A percentile compares a stretch with the other conserved stretches of the same genome.
phyloP scores from a whole-genome alignment of 1,140 invertebrate species.

The Sipha flava region DNA sequence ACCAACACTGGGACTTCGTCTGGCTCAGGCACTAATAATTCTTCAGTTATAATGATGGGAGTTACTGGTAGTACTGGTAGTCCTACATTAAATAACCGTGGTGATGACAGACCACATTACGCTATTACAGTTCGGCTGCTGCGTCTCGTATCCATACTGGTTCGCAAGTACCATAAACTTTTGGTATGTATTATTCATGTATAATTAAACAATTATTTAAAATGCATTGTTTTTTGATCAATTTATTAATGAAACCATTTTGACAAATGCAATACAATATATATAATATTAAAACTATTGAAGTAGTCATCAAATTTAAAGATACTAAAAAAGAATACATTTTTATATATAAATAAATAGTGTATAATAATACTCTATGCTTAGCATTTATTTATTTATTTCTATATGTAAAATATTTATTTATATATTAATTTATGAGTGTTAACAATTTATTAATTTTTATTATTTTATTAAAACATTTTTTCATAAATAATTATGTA shows the following conservation, averaged over 20 bases:
- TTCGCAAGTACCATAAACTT: conserved; percentile 87
- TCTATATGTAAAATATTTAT: too few relatives aligned
- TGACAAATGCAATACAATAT: too few relatives aligned
- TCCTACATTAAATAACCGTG: conserved; percentile 53
- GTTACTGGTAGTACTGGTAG: conserved; percentile 44
- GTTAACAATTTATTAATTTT: conserved; percentile 6
- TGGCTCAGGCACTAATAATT: neutral
- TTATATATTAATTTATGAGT: neutral
- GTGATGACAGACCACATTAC: conserved; percentile 82
- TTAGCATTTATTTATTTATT: too few relatives aligned
- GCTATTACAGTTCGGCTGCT: conserved; percentile 92
- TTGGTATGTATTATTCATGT: conserved; percentile 57
- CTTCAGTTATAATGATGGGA: neutral
- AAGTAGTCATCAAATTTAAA: too few relatives aligned
- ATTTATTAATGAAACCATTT: too few relatives aligned
- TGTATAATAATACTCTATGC: too few relatives aligned
- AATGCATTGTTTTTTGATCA: neutral
- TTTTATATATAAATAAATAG: too few relatives aligned
- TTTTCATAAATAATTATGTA: conserved; percentile 45
- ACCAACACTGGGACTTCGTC: neutral
- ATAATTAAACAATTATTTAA: neutral
- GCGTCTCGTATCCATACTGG: conserved; percentile 82
- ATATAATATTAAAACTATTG: too few relatives aligned
- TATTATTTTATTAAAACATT: conserved; percentile 30
- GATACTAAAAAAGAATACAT: too few relatives aligned